Base-by-base conservation (phyloP, 2,797 vertebrate species). In the Oreortyx pictus region DNA sequence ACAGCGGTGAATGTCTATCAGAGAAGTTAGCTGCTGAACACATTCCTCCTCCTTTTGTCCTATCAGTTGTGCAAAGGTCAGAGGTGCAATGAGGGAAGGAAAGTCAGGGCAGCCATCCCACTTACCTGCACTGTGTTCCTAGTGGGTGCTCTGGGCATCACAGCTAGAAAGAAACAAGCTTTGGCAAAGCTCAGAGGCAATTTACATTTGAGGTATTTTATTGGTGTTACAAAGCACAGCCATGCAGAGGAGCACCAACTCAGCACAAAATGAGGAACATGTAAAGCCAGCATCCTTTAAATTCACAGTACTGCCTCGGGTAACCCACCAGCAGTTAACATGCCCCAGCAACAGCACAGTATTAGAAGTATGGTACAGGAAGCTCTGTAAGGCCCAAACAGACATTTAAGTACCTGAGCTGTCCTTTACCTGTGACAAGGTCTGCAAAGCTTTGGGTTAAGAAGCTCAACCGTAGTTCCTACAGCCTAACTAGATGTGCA, bases 1-100 rank as follows among this genome's bases (percentile, higher is more conserved):
- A 7, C 43, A 44, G 0, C 1, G 1, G 52, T 3, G 70, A 49
- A 16, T 16, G 0, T 4, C 31, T 56, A 50, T 18, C 4, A 33
- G 41, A 80, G 49, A 16, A 19, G 46, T 5, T 19, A n/a, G 9
- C 14, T 78, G 29, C 73, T 70, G 25, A 81, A 70, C 33, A 16
- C 2, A 9, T 17, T 81, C 64, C 39, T 25, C 25, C 17, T 72
- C 29, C 6, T 14, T 46, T 70, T 52, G 47, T 76, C 14, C 20
- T 59, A 25, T 14, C 19, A 2, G 24, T 25, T 2, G 7, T 60
- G 8, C 47, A 17, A 41, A 43, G 62, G 16, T 57, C 47, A 49
- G 65, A 17, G 37, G 6, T 2, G 2, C 31, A 37, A 23, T 18
- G 31, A 18, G 61, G 64, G 25, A 68, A 22, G 43, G 33, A 72